These are phyloP conservation scores for Syngnathus scovelli DNA, from an alignment of 2,113 vertebrate genomes.

Conservation along the genomic window DNA sequence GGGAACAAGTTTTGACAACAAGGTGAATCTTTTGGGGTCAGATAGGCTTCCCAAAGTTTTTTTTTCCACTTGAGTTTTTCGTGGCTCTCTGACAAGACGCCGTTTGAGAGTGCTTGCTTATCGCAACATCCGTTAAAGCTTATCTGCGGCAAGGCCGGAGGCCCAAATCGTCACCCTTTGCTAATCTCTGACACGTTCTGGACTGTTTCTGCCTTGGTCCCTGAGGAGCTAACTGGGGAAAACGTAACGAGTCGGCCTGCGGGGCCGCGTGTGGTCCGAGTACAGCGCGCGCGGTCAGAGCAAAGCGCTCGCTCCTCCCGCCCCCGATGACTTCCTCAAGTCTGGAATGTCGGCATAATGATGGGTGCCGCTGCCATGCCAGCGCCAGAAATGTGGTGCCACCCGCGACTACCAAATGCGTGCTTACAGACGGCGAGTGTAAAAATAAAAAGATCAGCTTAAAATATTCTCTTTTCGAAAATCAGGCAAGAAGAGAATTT, in stretches of 20 bases:
- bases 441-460: too few species aligned
- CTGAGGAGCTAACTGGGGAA: conserved; percentile 11
- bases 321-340: not conserved
- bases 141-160: conserved; percentile 41
- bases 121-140: conserved; percentile 9
- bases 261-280: conserved; percentile 5
- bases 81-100: conserved; percentile 2
- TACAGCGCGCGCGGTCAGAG: not conserved
- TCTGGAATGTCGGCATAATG: not conserved
- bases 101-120: not conserved
- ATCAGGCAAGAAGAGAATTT: too few species aligned
- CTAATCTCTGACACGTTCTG: conserved; percentile 26
- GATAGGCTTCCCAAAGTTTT: not conserved
- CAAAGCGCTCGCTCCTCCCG: not conserved
- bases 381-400: not conserved
- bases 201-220: conserved; percentile 26
- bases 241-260: conserved; percentile 26
- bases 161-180: conserved; percentile 38
- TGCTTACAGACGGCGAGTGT: not conserved
- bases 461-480: too few species aligned
- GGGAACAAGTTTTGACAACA: not conserved
- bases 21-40: conserved; percentile 5
- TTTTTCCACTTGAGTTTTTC: not conserved
- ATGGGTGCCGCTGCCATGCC: not conserved
- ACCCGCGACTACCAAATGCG: not conserved